These are phyloP conservation scores for Drosophila subsilvestris DNA, from an alignment of 2,888 invertebrate genomes.

Conservation along the genomic window DNA sequence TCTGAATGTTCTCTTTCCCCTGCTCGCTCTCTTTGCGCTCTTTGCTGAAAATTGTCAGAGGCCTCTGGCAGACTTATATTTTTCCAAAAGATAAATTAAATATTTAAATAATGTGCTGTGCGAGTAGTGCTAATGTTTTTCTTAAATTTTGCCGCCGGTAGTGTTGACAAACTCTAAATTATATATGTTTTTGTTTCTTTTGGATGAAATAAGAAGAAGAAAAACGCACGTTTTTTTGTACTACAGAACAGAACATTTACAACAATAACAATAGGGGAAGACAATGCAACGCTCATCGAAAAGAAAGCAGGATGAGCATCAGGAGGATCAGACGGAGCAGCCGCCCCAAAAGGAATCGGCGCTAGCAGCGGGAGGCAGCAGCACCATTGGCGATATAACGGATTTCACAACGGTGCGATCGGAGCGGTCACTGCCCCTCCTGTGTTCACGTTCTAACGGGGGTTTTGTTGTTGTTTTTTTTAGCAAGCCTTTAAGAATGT, in stretches of 20 bases:
- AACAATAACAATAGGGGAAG: constrained; percentile 1
- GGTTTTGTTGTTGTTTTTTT: neutral
- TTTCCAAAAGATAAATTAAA: too few relatives aligned
- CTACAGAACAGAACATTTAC: constrained; percentile 8
- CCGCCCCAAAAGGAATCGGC: neutral
- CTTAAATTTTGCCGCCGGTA: constrained; percentile 49
- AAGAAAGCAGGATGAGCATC: constrained; percentile 13
- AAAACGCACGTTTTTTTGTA: constrained; percentile 71
- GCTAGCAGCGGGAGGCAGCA: neutral
- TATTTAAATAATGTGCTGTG: too few relatives aligned
- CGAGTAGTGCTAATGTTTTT: constrained; percentile 24
- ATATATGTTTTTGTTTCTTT: constrained; percentile 55
- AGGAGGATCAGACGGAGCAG: constrained; percentile 9
- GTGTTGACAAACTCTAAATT: constrained; percentile 65
- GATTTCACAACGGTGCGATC: constrained; percentile 78
- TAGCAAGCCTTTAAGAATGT: constrained; percentile 87
- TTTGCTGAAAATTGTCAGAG: too few relatives aligned
- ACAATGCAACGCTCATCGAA: constrained; percentile 64
- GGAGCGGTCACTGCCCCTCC: neutral
- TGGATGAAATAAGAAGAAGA: constrained; percentile 61
- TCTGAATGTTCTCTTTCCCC: too few relatives aligned
- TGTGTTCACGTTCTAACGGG: neutral
- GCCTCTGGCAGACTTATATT: too few relatives aligned
- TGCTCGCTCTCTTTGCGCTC: too few relatives aligned
- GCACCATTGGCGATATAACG: constrained; percentile 44